Conservation (phyloP, 2,113 vertebrate genomes). For the Halcyon malimbica region DNA sequence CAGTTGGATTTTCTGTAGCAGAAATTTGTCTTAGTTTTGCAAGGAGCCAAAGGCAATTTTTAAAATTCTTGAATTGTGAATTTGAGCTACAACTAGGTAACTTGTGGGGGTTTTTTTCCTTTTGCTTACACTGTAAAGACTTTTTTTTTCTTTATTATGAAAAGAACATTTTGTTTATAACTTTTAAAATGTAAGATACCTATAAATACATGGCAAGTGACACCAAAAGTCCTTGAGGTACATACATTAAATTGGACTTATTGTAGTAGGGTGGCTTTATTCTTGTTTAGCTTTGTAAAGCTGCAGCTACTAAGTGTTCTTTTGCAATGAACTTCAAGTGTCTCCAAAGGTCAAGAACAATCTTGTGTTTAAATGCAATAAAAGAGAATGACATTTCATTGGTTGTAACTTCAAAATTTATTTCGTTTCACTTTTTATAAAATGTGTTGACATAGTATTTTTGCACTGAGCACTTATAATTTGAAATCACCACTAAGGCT, state of each 20-base stretch:
- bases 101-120: not conserved
- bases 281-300: conserved; percentile 17
- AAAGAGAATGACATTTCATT: not conserved
- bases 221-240: not conserved
- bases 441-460: not conserved
- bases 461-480: not conserved
- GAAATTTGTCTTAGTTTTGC: not conserved
- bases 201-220: not conserved
- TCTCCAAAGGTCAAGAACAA: conserved; percentile 30
- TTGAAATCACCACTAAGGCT: not conserved
- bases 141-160: not conserved
- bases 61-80: not conserved
- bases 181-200: not conserved
- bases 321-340: not conserved
- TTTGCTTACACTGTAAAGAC: not conserved
- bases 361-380: conserved; percentile 15
- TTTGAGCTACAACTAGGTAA: not conserved
- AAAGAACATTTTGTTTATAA: not conserved
- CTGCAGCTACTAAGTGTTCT: not conserved
- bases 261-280: not conserved
- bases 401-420: not conserved
- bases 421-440: not conserved
- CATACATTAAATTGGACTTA: not conserved
- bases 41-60: not conserved
- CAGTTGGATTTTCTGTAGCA: not conserved